Conservation (phyloP, 2,797 vertebrate species). For the Xyrichtys novacula region DNA sequence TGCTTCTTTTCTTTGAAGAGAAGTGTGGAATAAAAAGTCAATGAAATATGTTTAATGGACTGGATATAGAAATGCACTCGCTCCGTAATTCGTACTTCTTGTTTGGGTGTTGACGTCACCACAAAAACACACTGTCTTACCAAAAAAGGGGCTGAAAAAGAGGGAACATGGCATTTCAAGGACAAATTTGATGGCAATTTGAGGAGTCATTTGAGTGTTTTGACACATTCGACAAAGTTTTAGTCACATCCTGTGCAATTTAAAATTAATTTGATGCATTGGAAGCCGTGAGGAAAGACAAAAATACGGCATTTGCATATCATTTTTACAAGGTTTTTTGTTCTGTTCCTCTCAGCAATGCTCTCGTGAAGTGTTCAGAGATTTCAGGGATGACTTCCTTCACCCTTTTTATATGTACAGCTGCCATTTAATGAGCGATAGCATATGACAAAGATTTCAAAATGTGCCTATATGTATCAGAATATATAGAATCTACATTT, state of each 20-base stretch:
- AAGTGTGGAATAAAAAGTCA: slow-evolving; percentile 29
- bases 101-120: slow-evolving; percentile 14
- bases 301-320: slow-evolving; percentile 52
- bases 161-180: slow-evolving; percentile 43
- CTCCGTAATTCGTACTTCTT: slow-evolving; percentile 14
- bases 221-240: slow-evolving; percentile 57
- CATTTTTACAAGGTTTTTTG: slow-evolving; percentile 4
- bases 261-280: slow-evolving; percentile 59
- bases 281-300: slow-evolving; percentile 32
- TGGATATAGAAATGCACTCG: slow-evolving; percentile 6
- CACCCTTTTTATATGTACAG: slow-evolving; percentile 5
- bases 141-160: slow-evolving; percentile 34
- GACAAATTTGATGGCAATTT: slow-evolving; percentile 52
- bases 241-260: slow-evolving; percentile 48
- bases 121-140: slow-evolving; percentile 9
- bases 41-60: slow-evolving; percentile 57
- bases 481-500: background rate
- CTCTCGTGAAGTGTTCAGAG: slow-evolving; percentile 24
- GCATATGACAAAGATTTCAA: slow-evolving; percentile 10
- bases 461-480: background rate
- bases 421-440: slow-evolving; percentile 24
- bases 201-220: slow-evolving; percentile 55
- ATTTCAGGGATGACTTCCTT: slow-evolving; percentile 20
- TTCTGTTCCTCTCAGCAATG: slow-evolving; percentile 10
- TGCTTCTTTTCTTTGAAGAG: slow-evolving; percentile 38